Percentiles rank a stretch among this genome's conserved stretches.
Evolutionary conservation across 1,140 invertebrate genomes (phyloP).

Genomic region (Drosophila repleta): DNA sequence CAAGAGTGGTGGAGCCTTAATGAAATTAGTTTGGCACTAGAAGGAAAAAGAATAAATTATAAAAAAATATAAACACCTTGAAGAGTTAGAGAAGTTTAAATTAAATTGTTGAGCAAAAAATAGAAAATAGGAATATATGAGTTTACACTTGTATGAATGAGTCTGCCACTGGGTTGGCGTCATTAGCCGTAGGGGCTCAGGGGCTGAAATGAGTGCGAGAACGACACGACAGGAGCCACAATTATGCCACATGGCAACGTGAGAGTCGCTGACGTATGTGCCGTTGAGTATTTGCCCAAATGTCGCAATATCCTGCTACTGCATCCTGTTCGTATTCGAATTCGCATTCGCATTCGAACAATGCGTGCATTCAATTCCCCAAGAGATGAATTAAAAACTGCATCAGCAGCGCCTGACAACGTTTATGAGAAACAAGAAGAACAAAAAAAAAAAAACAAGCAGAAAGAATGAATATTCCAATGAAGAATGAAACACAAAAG

Average conservation of each 20-base stretch:
- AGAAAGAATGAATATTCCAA: conserved; percentile 57
- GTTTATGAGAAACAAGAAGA: conserved; percentile 46
- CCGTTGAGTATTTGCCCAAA: conserved; percentile 50
- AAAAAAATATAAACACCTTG: not conserved
- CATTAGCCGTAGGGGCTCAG: conserved; percentile 16
- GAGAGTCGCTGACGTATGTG: conserved; percentile 62
- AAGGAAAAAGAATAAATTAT: not conserved
- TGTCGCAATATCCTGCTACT: conserved; percentile 64
- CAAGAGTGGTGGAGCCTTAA: not conserved
- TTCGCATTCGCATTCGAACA: conserved; percentile 26
- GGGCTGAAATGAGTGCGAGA: no score
- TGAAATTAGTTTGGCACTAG: not conserved
- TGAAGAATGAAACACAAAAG: conserved; percentile 33
- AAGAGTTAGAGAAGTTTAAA: not conserved
- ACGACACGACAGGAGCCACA: conserved; percentile 45
- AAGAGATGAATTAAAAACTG: conserved; percentile 69
- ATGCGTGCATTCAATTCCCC: conserved; percentile 58
- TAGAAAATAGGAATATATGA: not conserved
- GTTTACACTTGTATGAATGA: not conserved
- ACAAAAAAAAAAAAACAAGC: conserved; percentile 38
- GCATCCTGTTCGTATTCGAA: conserved; percentile 46
- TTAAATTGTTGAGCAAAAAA: no score
- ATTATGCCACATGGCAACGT: conserved; percentile 49
- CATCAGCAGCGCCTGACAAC: conserved; percentile 52
- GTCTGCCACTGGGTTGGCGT: not conserved